A percentile compares a stretch with the other conserved stretches of the same genome.
Conservation (phyloP, 1,140 invertebrate genomes). For the Aphelenchoides besseyi region DNA sequence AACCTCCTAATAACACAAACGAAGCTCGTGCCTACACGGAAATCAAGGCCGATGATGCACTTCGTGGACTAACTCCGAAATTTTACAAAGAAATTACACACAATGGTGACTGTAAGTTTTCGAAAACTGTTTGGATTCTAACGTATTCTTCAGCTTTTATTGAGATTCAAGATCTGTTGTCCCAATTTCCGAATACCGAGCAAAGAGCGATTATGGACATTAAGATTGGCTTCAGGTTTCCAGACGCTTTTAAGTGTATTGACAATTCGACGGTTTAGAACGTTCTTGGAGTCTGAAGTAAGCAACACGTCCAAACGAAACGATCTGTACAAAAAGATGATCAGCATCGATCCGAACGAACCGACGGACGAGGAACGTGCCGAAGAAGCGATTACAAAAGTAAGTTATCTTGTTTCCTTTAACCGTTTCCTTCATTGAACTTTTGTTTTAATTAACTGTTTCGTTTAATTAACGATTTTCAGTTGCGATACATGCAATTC, state of each 20-base stretch:
- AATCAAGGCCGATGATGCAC: constrained; percentile 72
- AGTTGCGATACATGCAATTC: constrained; percentile 70
- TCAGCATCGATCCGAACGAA: constrained; percentile 83
- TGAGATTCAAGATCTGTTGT: constrained; percentile 80
- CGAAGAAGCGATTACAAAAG: constrained; percentile 83
- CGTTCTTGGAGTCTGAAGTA: constrained; percentile 89
- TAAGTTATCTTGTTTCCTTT: too few relatives aligned
- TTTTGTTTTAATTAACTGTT: too few relatives aligned
- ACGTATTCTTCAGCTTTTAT: constrained; percentile 71
- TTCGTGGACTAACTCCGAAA: constrained; percentile 76
- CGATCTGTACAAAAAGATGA: constrained; percentile 98
- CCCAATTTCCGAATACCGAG: constrained; percentile 75
- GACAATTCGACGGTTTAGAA: too few relatives aligned
- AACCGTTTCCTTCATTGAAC: too few relatives aligned
- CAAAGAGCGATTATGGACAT: constrained; percentile 79
- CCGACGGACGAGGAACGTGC: constrained; percentile 84
- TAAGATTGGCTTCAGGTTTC: constrained; percentile 77
- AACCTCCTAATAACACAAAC: constrained; percentile 67
- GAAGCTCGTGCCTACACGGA: constrained; percentile 75
- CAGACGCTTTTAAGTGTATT: neutral
- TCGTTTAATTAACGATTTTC: too few relatives aligned
- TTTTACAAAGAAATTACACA: constrained; percentile 82
- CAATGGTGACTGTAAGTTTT: constrained; percentile 72
- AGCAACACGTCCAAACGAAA: constrained; percentile 74
- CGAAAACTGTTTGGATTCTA: neutral